Evolutionary conservation across 2,888 invertebrate species (phyloP).

Genomic region (Slavum lentiscoides): DNA sequence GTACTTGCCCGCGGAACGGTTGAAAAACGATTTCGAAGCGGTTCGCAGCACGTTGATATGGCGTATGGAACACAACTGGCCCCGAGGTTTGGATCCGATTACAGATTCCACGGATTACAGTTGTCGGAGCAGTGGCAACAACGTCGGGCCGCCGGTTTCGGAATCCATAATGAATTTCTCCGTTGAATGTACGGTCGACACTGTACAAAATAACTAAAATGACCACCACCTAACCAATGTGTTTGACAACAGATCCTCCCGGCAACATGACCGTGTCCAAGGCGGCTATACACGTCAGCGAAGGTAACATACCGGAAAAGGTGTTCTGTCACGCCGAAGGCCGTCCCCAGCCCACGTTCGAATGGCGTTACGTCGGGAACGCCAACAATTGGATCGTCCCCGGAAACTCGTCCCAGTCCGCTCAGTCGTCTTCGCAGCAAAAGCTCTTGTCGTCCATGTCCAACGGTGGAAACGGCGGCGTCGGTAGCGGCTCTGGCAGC

Average conservation of each 20-base stretch:
- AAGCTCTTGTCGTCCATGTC: background rate
- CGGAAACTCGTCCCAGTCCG: background rate
- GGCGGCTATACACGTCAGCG: slow-evolving; percentile 63
- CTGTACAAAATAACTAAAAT: background rate
- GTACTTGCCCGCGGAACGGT: slow-evolving; percentile 64
- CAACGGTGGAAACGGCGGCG: slow-evolving; percentile 60
- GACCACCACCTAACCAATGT: background rate
- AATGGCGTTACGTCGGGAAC: slow-evolving; percentile 68
- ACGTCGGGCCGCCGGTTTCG: slow-evolving; percentile 78
- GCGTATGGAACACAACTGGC: slow-evolving; percentile 81
- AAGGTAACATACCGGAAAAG: slow-evolving; percentile 65
- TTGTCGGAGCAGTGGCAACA: slow-evolving; percentile 77
- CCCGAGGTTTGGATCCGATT: slow-evolving; percentile 72
- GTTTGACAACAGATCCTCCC: slow-evolving; percentile 71
- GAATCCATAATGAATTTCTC: slow-evolving; percentile 79
- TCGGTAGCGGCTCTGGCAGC: slow-evolving; percentile 72
- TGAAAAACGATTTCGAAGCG: slow-evolving; percentile 85
- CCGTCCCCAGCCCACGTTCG: slow-evolving; percentile 72
- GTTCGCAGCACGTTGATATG: slow-evolving; percentile 84
- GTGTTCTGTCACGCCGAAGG: slow-evolving; percentile 69
- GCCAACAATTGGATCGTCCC: slow-evolving; percentile 58
- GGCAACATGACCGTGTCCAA: slow-evolving; percentile 78
- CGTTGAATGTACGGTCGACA: slow-evolving; percentile 80
- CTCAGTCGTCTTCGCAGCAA: slow-evolving; percentile 27
- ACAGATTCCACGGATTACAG: slow-evolving; percentile 81